A percentile compares a stretch with the other conserved stretches of the same genome.
Evolutionary conservation across 1,140 invertebrate species (phyloP).

Genomic region (Lanistes nyassanus): DNA sequence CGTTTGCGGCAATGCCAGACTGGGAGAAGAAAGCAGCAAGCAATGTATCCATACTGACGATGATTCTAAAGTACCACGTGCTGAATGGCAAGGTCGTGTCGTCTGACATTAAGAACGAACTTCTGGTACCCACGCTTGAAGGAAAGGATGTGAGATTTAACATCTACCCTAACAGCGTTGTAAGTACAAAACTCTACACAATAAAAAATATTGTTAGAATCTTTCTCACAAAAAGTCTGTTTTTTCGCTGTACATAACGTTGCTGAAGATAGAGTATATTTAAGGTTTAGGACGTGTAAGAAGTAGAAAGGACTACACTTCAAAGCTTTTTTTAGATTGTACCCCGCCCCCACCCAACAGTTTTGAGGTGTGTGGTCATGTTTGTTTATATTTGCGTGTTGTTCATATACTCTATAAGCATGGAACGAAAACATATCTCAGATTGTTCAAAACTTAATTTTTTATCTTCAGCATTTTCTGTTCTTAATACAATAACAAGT

Average conservation of each 20-base stretch:
- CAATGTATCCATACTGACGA: slow-evolving; percentile 72
- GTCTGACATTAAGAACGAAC: slow-evolving; percentile 59
- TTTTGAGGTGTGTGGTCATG: no score
- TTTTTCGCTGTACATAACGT: background rate
- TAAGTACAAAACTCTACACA: slow-evolving; percentile 2
- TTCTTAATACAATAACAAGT: no score
- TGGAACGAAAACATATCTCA: no score
- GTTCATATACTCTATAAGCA: no score
- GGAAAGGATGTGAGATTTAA: slow-evolving; percentile 76
- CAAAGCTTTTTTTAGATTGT: no score
- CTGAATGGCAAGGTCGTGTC: slow-evolving; percentile 26
- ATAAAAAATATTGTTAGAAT: background rate
- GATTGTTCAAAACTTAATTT: no score
- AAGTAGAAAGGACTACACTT: no score
- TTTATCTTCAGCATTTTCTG: no score
- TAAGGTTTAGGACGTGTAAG: no score
- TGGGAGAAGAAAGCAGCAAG: slow-evolving; percentile 72
- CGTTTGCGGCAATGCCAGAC: slow-evolving; percentile 76
- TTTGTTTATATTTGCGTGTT: no score
- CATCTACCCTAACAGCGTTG: slow-evolving; percentile 34
- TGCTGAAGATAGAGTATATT: background rate
- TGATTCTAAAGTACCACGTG: slow-evolving; percentile 38
- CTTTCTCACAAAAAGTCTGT: no score
- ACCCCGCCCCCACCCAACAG: no score
- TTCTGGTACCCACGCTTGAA: slow-evolving; percentile 76